Percentiles rank a stretch among this genome's conserved stretches.
Evolutionary conservation across 1,140 invertebrate species (phyloP).

Genomic region (Microplitis mediator): DNA sequence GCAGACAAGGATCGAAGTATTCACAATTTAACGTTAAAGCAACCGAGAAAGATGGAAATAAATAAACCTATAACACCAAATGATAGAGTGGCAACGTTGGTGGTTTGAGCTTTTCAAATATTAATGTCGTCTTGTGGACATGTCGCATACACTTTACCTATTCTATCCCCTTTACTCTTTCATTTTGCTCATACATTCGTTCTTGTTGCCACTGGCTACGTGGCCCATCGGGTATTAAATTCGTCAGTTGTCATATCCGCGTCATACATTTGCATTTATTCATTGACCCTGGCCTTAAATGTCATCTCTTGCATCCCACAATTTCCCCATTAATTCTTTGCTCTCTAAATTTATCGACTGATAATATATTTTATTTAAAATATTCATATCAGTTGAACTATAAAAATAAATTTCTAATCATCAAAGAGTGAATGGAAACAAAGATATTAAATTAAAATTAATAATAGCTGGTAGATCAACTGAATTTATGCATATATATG

Average conservation of each 20-base stretch:
- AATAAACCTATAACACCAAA: background rate
- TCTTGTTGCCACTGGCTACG: background rate
- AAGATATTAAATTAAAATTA: too few relatives aligned
- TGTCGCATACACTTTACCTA: constrained; percentile 32
- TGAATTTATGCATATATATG: too few relatives aligned
- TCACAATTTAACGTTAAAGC: too few relatives aligned
- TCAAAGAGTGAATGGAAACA: too few relatives aligned
- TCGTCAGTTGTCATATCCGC: background rate
- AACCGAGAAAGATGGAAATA: background rate
- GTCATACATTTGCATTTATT: background rate
- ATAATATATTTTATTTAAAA: too few relatives aligned
- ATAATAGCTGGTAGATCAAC: too few relatives aligned
- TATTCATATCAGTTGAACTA: too few relatives aligned
- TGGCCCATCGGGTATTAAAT: background rate
- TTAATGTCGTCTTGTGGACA: constrained; percentile 41
- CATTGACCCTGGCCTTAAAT: background rate
- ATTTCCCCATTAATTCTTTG: too few relatives aligned
- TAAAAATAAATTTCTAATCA: too few relatives aligned
- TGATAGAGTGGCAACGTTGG: constrained; percentile 6
- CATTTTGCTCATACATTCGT: background rate
- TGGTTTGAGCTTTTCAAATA: constrained; percentile 40
- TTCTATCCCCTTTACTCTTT: constrained; percentile 15
- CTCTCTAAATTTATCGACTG: too few relatives aligned
- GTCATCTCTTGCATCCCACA: too few relatives aligned
- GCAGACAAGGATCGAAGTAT: too few relatives aligned